Base-by-base conservation (phyloP, 2,888 invertebrate genomes). In the Rotaria sp. region DNA sequence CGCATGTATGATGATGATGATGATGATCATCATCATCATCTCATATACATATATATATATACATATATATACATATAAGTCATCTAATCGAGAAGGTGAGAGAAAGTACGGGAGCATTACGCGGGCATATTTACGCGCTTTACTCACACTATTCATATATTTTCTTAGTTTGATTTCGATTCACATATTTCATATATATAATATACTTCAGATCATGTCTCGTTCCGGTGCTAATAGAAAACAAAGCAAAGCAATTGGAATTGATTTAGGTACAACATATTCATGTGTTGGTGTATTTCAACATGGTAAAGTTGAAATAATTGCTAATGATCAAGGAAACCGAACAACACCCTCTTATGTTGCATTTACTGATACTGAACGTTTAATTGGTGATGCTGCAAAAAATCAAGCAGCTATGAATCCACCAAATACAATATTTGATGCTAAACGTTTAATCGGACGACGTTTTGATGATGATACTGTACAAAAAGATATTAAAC, bases 281-380 rank as follows among this genome's bases (percentile, higher is more conserved):
- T 90, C 90, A 85, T 91, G 91, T 88, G 90, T 91, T 8, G 91
- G 90, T n/a, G 90, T 89, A 55, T 92, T 92, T 89, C 91, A 91
- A 88, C 92, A 92, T 89, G 92, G 92, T 59, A 92, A 92, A 88
- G 92, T 92, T 85, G 92, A 92, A 88, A 92, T 92, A 87, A 92
- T 92, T 88, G 92, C 92, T 88, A 92, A 92, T 88, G 92, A 92
- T 88, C 92, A 92, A 90, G 94, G 94, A 88, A 94, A 94, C 92
- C 91, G 94, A 88, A 94, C 94, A 26, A 94, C 94, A 87, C 94
- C 94, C 26, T 94, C 94, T 86, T 94, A 94, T 90, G 94, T 94
- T 86, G 94, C 94, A 41, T 94, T 94, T 91, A 94, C 92, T 92
- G 92, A 92, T 88, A 90, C 91, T 5, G 92, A 92, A 88, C 90